Conservation (phyloP, 1,140 invertebrate genomes). For the Bursaphelenchus mucronatus region DNA sequence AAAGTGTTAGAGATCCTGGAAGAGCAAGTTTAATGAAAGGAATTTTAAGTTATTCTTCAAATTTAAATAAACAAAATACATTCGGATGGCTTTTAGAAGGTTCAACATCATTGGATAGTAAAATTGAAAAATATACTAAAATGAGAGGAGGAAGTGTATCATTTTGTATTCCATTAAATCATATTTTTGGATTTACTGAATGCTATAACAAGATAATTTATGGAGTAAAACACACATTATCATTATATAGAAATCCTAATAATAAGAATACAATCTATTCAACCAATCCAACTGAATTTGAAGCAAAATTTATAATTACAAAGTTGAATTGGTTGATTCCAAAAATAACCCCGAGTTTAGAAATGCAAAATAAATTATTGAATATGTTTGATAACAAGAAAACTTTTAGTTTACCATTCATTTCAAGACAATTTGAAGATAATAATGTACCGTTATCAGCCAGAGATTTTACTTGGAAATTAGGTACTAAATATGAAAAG, state of each 20-base stretch:
- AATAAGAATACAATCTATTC: slow-evolving; percentile 29
- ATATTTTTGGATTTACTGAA: slow-evolving; percentile 41
- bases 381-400: slow-evolving; percentile 36
- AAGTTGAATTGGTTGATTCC: slow-evolving; percentile 35
- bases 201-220: slow-evolving; percentile 36
- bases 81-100: slow-evolving; percentile 37
- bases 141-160: slow-evolving; percentile 28
- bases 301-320: slow-evolving; percentile 33
- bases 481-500: slow-evolving; percentile 41
- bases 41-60: slow-evolving; percentile 30
- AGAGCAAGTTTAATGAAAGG: slow-evolving; percentile 39
- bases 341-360: slow-evolving; percentile 30
- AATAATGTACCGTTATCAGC: slow-evolving; percentile 32
- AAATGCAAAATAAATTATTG: slow-evolving; percentile 39
- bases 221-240: slow-evolving; percentile 40
- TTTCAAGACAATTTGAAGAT: slow-evolving; percentile 40
- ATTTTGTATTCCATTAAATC: slow-evolving; percentile 33
- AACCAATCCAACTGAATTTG: slow-evolving; percentile 21
- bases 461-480: slow-evolving; percentile 41
- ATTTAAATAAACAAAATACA: slow-evolving; percentile 38
- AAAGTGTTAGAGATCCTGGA: slow-evolving; percentile 32
- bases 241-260: slow-evolving; percentile 29
- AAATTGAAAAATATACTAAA: slow-evolving; percentile 37
- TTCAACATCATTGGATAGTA: slow-evolving; percentile 1
- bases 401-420: slow-evolving; percentile 29